phyloP scores from a whole-genome alignment of 2,113 vertebrate species.

The Ophthalmolycus amberensis region DNA sequence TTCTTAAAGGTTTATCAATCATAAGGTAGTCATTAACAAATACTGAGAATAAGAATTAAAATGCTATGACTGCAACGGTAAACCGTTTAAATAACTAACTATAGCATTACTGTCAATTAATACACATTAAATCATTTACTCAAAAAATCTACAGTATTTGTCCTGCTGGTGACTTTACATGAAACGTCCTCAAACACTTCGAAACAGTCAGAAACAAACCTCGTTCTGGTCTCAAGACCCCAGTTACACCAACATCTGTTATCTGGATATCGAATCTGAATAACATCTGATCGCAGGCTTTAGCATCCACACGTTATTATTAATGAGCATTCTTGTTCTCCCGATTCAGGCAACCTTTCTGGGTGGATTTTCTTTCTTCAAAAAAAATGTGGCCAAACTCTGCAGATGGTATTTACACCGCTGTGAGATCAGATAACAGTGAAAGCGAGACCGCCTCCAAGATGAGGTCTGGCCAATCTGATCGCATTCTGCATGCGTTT shows the following conservation, averaged over 20 bases:
- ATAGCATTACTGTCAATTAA: too few species aligned
- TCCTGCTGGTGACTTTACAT: too few species aligned
- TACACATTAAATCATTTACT: too few species aligned
- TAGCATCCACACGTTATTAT: background rate
- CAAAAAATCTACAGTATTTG: too few species aligned
- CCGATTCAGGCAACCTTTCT: background rate
- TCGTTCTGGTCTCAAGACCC: background rate
- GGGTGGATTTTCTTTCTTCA: too few species aligned
- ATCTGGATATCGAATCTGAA: background rate
- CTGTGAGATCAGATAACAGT: background rate
- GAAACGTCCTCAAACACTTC: too few species aligned
- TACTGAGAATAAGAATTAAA: too few species aligned
- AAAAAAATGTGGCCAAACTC: background rate
- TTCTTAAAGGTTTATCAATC: too few species aligned
- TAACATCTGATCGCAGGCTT: background rate
- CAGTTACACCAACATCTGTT: background rate
- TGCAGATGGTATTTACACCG: too few species aligned
- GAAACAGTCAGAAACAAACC: background rate
- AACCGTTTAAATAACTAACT: too few species aligned
- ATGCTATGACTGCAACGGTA: too few species aligned
- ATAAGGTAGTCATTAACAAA: too few species aligned
- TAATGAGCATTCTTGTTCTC: background rate
- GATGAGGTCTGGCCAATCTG: background rate
- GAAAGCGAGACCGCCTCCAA: background rate
- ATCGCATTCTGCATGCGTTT: background rate